phyloP scores from a whole-genome alignment of 2,797 vertebrate genomes.

The Sebastes diploproa region DNA sequence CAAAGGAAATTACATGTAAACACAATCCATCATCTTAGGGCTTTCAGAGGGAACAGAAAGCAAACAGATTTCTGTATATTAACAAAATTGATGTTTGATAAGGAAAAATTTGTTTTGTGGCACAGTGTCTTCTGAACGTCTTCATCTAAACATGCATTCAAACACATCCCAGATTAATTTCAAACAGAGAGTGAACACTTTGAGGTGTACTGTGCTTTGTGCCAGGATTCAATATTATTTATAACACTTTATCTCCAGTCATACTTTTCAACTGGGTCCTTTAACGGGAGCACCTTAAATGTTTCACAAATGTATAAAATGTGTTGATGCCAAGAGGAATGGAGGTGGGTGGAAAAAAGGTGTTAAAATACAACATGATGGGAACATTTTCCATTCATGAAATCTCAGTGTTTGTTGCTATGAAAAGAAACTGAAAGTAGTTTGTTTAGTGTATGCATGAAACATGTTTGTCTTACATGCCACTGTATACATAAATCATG shows the following conservation, averaged over 20 bases:
- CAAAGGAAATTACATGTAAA: constrained; percentile 58
- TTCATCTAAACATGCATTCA: not conserved
- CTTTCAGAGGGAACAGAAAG: constrained; percentile 45
- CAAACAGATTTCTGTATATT: constrained; percentile 55
- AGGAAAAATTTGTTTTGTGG: constrained; percentile 37
- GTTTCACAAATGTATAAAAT: constrained; percentile 35
- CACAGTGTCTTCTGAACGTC: constrained; percentile 27
- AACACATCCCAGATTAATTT: constrained; percentile 19
- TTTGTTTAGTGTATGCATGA: constrained; percentile 60
- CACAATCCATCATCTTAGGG: constrained; percentile 45
- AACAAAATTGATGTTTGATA: constrained; percentile 49
- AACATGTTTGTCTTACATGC: constrained; percentile 48
- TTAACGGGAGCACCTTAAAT: constrained; percentile 13
- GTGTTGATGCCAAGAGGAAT: constrained; percentile 20
- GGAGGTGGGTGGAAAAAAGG: not conserved
- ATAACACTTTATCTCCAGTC: constrained; percentile 17
- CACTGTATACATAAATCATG: constrained; percentile 37
- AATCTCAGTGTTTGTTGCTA: constrained; percentile 32
- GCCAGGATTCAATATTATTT: constrained; percentile 23
- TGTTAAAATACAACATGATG: constrained; percentile 7
- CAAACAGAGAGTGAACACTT: constrained; percentile 11
- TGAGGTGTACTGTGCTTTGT: constrained; percentile 21
- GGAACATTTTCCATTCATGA: constrained; percentile 36
- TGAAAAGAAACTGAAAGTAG: constrained; percentile 25
- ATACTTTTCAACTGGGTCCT: constrained; percentile 20